Evolutionary conservation across 1,140 invertebrate genomes (phyloP).

Genomic region (Idris sp.): DNA sequence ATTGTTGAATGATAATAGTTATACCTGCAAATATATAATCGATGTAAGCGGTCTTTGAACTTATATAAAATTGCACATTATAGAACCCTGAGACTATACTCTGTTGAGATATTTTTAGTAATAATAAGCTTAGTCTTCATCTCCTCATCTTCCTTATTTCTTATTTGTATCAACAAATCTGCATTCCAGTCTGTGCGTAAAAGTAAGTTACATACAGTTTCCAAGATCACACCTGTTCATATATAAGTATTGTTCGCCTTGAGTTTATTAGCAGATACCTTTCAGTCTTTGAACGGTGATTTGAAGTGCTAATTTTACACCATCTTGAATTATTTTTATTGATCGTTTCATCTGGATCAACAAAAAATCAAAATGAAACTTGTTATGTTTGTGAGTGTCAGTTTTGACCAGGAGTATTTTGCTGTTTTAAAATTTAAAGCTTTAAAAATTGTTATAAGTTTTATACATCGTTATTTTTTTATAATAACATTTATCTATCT

Average conservation of each 20-base stretch:
- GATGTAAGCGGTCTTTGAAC: no score
- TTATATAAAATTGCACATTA: constrained; percentile 56
- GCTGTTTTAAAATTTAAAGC: no score
- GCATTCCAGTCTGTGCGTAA: constrained; percentile 57
- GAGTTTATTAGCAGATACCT: constrained; percentile 64
- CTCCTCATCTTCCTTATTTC: constrained; percentile 56
- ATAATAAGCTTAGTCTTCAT: constrained; percentile 57
- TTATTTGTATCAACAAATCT: constrained; percentile 66
- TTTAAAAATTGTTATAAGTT: no score
- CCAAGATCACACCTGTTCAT: constrained; percentile 66
- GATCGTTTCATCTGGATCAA: constrained; percentile 10
- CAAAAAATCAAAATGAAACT: constrained; percentile 32
- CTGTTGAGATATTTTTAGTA: constrained; percentile 43
- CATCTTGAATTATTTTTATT: constrained; percentile 22
- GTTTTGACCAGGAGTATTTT: no score
- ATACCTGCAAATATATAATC: no score
- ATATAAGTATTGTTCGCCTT: constrained; percentile 70
- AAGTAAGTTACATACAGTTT: constrained; percentile 64
- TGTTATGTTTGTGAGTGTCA: constrained; percentile 49
- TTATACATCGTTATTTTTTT: no score
- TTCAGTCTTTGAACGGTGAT: constrained; percentile 53
- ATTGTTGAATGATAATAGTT: no score
- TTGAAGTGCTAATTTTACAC: constrained; percentile 42
- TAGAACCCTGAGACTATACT: constrained; percentile 46
- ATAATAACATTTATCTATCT: no score